Conservation (phyloP, 2,113 vertebrate species). For the Regulus satrapa region DNA sequence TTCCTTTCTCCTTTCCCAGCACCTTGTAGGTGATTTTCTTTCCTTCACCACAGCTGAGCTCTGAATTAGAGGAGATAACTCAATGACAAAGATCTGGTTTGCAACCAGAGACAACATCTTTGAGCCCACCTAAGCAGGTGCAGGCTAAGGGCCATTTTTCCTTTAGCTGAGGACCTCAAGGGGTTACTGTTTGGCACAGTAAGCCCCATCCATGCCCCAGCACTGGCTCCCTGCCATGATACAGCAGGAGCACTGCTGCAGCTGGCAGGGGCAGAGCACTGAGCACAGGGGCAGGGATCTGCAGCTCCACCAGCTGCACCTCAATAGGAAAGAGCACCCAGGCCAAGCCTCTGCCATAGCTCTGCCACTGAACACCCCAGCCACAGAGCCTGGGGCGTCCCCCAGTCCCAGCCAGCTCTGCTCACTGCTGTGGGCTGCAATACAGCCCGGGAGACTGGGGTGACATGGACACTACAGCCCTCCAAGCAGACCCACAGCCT, state of each 20-base stretch:
- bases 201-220: neutral
- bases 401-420: neutral
- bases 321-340: neutral
- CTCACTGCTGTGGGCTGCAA: neutral
- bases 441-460: neutral
- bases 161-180: neutral
- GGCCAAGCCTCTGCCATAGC: neutral
- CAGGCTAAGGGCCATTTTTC: neutral
- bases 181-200: neutral
- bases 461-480: fast-evolving
- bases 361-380: neutral
- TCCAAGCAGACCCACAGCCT: neutral
- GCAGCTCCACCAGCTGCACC: neutral
- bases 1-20: neutral
- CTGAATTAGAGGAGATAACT: neutral
- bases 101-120: neutral
- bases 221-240: neutral
- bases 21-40: neutral
- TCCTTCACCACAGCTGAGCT: neutral
- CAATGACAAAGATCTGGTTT: neutral
- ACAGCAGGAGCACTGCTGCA: neutral
- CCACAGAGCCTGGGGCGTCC: neutral
- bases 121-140: neutral
- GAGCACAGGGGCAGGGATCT: neutral
- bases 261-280: neutral